Base-by-base conservation (phyloP, 1,140 invertebrate genomes). In the Megathymus violae region DNA sequence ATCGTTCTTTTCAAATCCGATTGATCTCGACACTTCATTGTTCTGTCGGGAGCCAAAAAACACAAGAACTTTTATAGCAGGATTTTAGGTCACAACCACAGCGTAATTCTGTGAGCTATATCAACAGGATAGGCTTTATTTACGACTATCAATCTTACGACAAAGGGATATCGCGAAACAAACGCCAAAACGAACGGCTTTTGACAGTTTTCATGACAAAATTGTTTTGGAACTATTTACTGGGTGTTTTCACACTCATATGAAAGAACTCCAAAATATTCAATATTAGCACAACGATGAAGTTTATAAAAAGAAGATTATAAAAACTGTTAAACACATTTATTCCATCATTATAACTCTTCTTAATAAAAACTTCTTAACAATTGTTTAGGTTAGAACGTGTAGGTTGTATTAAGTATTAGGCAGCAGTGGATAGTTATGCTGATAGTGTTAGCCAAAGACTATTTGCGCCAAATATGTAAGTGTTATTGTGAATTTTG, bases 141-240 rank as follows among this genome's bases (percentile, higher is more conserved):
- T 38, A 27, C 41, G 36, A 64, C 69, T 46, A 75, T 75, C 71
- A 68, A 74, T 74, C 69, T 67, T 65, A 41, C 54, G 50, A 64
- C 64, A 63, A 52, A 63, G 38, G 56, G 54, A 36, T 52, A 40
- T 46, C 36, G 52, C 62, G 62, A 43, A 60, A 65, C 62, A 67
- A 68, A 68, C 48, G 52, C 64, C 67, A 62, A 27, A 65, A 65
- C 52, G 43, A 46, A 56, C 54, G 51, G 40, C 40, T 25, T 13
- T 22, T 17, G 34, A 16, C 34, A 17, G 9, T 38, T 52, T 51
- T 50, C 43, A 40, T 61, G 64, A 64, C 67, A 58, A 66, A 66
- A 66, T 54, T 64, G 48, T 65, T 65, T 52, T 62, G 46, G 40
- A 62, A 64, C 31, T 15, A 15, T 50, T 11, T n/a, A 48, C 22